Base-by-base conservation (phyloP, 2,888 invertebrate genomes). In the Leptogaster cylindrica region DNA sequence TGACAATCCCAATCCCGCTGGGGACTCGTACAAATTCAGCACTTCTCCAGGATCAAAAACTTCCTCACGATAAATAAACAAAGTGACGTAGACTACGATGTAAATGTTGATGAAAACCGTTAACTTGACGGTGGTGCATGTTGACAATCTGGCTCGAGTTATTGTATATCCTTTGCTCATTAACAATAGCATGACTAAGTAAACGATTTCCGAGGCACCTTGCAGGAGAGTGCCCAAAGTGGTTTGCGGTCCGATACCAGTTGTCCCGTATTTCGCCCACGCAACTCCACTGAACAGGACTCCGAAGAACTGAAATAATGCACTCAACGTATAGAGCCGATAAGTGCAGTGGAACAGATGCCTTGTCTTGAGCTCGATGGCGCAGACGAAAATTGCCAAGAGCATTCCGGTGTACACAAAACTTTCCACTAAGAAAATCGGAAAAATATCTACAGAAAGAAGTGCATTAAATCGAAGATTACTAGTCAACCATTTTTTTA, bases 41-140 rank as follows among this genome's bases (percentile, higher is more conserved):
- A 97, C 95, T 79, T 91, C 86, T 1, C 95, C 96, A 0, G 95
- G 94, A 79, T 96, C 96, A 77, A 95, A 95, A 73, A 91, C 92
- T 83, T 89, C 84, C 44, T 89, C 89, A 76, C 95, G 90, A 76
- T 91, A 93, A 2, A 93, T 84, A 76, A 93, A 93, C 31, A 95
- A 84, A 0, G 88, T 84, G 2, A 89, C 82, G 75, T 92, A 94
- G 0, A 88, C 86, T 55, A 91, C 83, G 0, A 87, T 82, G 74
- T 92, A 95, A 5, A 88, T 76, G 71, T 89, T 89, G 85, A 93
- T 89, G 79, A 95, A 95, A 2, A 90, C 81, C 0, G 90, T 88
- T 52, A 96, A 81, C 78, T 90, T 91, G 48, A 92, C 85, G 0
- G 89, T 87, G 70, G 91, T 90, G 8, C 84, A 83, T 0, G 87